phyloP scores from a whole-genome alignment of 2,888 invertebrate species.

The Cremastinae sp. region DNA sequence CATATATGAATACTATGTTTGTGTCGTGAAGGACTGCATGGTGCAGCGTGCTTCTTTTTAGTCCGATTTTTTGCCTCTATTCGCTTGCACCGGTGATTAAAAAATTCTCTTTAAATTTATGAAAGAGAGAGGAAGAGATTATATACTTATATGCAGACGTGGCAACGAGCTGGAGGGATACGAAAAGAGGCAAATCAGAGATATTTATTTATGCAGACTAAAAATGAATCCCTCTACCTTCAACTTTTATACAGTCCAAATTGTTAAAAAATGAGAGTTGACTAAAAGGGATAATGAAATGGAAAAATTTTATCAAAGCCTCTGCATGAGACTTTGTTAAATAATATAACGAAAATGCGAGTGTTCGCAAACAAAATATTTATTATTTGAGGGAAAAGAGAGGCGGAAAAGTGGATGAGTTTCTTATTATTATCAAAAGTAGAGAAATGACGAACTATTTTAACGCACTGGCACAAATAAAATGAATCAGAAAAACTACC shows the following conservation, averaged over 20 bases:
- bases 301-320: too few relatives aligned
- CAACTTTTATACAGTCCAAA: too few relatives aligned
- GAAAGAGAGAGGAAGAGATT: neutral
- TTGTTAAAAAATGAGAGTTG: too few relatives aligned
- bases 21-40: constrained; percentile 7
- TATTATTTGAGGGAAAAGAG: constrained; percentile 2
- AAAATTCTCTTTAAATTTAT: constrained; percentile 16
- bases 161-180: neutral
- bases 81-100: neutral
- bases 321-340: too few relatives aligned
- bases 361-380: too few relatives aligned
- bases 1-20: too few relatives aligned
- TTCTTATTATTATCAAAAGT: constrained; percentile 3
- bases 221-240: too few relatives aligned
- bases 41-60: constrained; percentile 13
- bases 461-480: constrained; percentile 2
- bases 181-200: too few relatives aligned
- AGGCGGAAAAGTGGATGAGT: neutral
- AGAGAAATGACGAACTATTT: constrained; percentile 2
- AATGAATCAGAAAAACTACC: constrained; percentile 16
- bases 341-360: too few relatives aligned
- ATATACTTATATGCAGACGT: too few relatives aligned
- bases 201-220: neutral
- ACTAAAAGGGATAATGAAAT: too few relatives aligned
- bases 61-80: neutral